Conservation (phyloP, 2,797 vertebrate genomes). For the Malurus splendens region DNA sequence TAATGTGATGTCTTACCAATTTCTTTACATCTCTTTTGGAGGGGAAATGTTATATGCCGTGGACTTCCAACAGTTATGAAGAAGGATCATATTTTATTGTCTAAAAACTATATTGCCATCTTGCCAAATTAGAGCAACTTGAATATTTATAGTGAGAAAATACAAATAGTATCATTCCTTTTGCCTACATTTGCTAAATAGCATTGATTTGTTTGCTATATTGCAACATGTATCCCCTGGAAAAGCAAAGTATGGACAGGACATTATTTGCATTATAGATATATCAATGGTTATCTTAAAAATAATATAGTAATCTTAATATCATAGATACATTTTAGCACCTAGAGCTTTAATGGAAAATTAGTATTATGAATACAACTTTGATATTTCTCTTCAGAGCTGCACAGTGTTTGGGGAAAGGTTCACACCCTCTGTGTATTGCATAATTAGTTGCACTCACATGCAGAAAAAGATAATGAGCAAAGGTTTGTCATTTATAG, state of each 20-base stretch:
- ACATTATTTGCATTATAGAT: no score
- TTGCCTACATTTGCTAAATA: neutral
- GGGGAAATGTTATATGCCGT: neutral
- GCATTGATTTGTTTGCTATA: neutral
- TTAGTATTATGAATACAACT: neutral
- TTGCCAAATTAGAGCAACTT: neutral
- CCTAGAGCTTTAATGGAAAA: neutral
- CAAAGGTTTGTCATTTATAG: neutral
- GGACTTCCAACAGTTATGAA: neutral
- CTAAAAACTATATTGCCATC: neutral
- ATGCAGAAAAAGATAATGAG: neutral
- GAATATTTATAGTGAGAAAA: neutral
- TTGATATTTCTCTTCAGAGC: neutral
- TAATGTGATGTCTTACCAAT: neutral
- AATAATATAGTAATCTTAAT: neutral
- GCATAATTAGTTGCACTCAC: rapidly evolving
- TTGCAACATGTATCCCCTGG: neutral
- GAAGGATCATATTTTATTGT: neutral
- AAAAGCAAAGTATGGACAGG: neutral
- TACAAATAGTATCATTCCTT: neutral
- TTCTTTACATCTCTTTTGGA: neutral
- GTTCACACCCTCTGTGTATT: neutral
- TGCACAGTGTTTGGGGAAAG: neutral
- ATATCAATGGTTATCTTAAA: neutral
- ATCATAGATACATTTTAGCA: neutral